These are phyloP conservation scores for Helogale parvula DNA, from an alignment of 2,113 vertebrate species.

Conservation along the genomic window DNA sequence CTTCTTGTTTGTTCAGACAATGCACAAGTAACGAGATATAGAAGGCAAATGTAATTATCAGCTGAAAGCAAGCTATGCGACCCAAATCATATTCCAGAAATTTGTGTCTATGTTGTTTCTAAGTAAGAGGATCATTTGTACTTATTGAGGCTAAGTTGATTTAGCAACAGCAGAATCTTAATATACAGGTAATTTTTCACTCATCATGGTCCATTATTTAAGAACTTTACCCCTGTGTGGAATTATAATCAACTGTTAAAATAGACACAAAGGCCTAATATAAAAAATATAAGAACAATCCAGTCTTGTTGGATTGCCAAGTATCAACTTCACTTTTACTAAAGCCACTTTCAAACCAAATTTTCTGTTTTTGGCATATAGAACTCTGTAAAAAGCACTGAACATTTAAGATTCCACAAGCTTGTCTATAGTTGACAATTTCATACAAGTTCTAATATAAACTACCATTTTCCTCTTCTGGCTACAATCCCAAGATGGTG, in stretches of 20 bases:
- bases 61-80: neutral
- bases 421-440: neutral
- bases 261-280: neutral
- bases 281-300: neutral
- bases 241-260: neutral
- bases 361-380: neutral
- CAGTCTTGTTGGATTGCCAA: neutral
- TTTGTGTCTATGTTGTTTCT: conserved; percentile 2
- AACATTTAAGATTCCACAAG: neutral
- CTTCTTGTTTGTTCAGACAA: neutral
- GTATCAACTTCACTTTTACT: neutral
- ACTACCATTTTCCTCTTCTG: neutral
- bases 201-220: neutral
- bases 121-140: conserved; percentile 86
- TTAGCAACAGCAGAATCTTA: conserved; percentile 89
- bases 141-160: conserved; percentile 85
- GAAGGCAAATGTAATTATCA: neutral
- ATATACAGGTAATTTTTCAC: conserved; percentile 80
- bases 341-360: conserved; percentile 35
- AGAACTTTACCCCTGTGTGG: conserved; percentile 10
- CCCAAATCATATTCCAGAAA: neutral
- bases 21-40: neutral
- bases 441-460: neutral
- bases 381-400: neutral
- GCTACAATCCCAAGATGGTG: neutral